Evolutionary conservation across 1,140 invertebrate species (phyloP).

Genomic region (Lethrus apterus): DNA sequence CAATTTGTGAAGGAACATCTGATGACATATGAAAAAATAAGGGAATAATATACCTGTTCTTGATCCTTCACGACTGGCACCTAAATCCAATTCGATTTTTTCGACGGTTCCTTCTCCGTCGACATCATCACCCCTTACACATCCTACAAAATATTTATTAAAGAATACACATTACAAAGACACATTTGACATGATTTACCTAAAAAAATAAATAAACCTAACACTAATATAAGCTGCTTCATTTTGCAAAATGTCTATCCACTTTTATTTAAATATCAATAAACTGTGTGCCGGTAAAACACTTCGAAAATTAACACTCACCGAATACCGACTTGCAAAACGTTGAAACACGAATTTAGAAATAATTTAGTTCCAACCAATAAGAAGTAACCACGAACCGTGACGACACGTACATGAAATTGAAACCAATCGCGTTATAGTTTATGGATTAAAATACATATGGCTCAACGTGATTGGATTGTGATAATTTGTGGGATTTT

Average conservation of each 20-base stretch:
- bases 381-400: constrained; percentile 3
- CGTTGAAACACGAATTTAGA: neutral
- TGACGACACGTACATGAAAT: neutral
- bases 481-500: too few relatives aligned
- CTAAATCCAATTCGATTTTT: constrained; percentile 66
- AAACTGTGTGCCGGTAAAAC: neutral
- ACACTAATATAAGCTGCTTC: constrained; percentile 47
- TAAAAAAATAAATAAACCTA: constrained; percentile 45
- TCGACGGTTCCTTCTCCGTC: constrained; percentile 43
- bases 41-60: constrained; percentile 60
- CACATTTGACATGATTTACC: constrained; percentile 40
- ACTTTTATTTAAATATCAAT: neutral
- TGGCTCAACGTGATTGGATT: constrained; percentile 1
- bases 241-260: constrained; percentile 36
- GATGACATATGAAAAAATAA: constrained; percentile 38
- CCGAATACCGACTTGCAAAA: neutral
- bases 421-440: neutral
- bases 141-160: constrained; percentile 22
- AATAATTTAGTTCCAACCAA: constrained; percentile 1
- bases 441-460: constrained; percentile 2
- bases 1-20: constrained; percentile 38
- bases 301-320: neutral
- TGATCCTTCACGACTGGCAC: constrained; percentile 71
- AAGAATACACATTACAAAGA: constrained; percentile 10
- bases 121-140: constrained; percentile 24